These are phyloP conservation scores for Pelecanoides urinatrix DNA, from an alignment of 2,113 vertebrate genomes.

Conservation along the genomic window DNA sequence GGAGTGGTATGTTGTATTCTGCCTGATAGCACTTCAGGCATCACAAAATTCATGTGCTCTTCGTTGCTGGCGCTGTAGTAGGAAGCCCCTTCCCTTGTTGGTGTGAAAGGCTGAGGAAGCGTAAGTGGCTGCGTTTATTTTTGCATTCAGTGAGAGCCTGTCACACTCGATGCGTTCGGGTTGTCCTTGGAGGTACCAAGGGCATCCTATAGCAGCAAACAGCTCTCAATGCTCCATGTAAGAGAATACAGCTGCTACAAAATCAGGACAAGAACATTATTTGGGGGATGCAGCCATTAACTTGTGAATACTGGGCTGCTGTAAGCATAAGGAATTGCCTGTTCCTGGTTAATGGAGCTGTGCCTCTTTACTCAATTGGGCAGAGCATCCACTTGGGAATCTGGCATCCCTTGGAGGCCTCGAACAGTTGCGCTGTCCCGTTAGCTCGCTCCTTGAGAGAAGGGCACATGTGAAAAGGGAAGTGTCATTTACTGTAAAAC, in stretches of 20 bases:
- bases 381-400: neutral
- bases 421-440: neutral
- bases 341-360: conserved; percentile 25
- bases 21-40: neutral
- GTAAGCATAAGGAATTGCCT: neutral
- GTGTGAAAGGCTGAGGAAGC: neutral
- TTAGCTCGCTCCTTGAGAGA: neutral
- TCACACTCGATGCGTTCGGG: neutral
- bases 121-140: neutral
- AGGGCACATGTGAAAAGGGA: neutral
- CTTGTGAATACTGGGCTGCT: neutral
- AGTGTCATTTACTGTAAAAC: neutral
- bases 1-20: neutral
- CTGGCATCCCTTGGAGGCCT: neutral
- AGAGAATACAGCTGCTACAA: neutral
- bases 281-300: conserved; percentile 21
- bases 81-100: neutral
- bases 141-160: neutral
- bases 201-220: conserved; percentile 11
- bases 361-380: neutral
- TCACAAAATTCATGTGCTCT: neutral
- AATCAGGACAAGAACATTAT: neutral
- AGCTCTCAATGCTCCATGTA: neutral
- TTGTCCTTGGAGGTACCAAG: conserved; percentile 50
- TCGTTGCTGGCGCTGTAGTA: neutral